These are phyloP conservation scores for Sebastes hubbsi DNA, from an alignment of 2,797 vertebrate species.

Conservation along the genomic window DNA sequence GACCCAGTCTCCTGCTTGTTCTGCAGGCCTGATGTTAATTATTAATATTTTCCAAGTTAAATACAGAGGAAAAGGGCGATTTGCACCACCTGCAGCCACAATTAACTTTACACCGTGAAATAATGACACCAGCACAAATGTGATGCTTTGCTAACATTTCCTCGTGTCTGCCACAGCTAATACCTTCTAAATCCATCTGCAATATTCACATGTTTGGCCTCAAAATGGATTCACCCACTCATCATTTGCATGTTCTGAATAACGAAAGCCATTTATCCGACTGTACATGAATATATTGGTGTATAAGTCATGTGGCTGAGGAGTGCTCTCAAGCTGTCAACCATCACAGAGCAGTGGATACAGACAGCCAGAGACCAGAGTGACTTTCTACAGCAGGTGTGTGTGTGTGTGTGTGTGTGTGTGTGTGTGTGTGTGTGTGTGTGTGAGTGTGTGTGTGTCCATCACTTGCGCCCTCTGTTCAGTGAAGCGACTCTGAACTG, in stretches of 20 bases:
- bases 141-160: slow-evolving; percentile 14
- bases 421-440: slow-evolving; percentile 7
- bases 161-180: slow-evolving; percentile 5
- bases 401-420: slow-evolving; percentile 15
- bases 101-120: slow-evolving; percentile 50
- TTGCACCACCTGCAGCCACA: slow-evolving; percentile 87
- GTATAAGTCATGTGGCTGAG: slow-evolving; percentile 81
- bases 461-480: slow-evolving; percentile 37
- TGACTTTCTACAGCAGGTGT: slow-evolving; percentile 29
- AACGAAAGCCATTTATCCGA: slow-evolving; percentile 29
- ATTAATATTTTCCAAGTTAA: slow-evolving; percentile 27
- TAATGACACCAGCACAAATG: slow-evolving; percentile 25
- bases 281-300: slow-evolving; percentile 41
- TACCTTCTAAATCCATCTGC: slow-evolving; percentile 17
- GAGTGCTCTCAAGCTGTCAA: slow-evolving; percentile 92
- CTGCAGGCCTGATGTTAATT: slow-evolving; percentile 5
- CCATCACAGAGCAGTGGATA: slow-evolving; percentile 94
- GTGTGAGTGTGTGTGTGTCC: background rate
- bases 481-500: slow-evolving; percentile 60
- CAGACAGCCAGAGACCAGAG: slow-evolving; percentile 87
- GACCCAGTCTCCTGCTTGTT: slow-evolving; percentile 10
- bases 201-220: slow-evolving; percentile 1
- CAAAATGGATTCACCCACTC: slow-evolving; percentile 15
- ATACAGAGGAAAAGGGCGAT: slow-evolving; percentile 81
- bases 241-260: slow-evolving; percentile 42